Percentiles rank a stretch among this genome's conserved stretches.
These are phyloP conservation scores for Dicyrtoma fusca DNA, from an alignment of 2,888 invertebrate genomes.

Conservation along the genomic window DNA sequence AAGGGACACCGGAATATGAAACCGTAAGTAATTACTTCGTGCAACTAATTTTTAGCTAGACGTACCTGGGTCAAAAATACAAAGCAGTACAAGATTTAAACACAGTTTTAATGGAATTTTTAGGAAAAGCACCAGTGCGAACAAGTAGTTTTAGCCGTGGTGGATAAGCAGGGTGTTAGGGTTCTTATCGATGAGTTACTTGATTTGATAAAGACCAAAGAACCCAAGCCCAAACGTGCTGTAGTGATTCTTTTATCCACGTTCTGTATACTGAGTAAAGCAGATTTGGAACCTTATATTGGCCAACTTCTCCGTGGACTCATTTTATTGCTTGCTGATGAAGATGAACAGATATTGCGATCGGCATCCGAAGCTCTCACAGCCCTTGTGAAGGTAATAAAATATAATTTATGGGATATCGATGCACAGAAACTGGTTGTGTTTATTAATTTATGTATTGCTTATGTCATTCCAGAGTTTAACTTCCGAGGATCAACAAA, in stretches of 20 bases:
- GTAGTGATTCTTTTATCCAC: conserved; percentile 85
- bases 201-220: conserved; percentile 71
- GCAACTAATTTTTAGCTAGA: no score
- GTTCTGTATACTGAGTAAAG: conserved; percentile 86
- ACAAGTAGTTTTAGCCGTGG: conserved; percentile 87
- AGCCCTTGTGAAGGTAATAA: conserved; percentile 74
- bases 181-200: conserved; percentile 85
- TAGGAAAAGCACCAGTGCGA: conserved; percentile 89
- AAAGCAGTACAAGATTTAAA: no score
- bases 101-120: background rate
- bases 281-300: conserved; percentile 84
- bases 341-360: conserved; percentile 77
- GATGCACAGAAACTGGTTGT: background rate
- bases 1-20: background rate
- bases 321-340: conserved; percentile 80
- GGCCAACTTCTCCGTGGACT: conserved; percentile 85
- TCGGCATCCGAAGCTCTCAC: conserved; percentile 90
- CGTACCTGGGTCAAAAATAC: no score
- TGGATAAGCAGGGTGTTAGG: conserved; percentile 83
- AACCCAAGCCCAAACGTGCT: conserved; percentile 71
- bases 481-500: conserved; percentile 80
- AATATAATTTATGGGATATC: background rate
- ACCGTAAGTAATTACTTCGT: no score
- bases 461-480: conserved; percentile 66
- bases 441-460: conserved; percentile 17